Evolutionary conservation across 1,140 invertebrate genomes (phyloP).

Genomic region (Tigriopus japonicus): DNA sequence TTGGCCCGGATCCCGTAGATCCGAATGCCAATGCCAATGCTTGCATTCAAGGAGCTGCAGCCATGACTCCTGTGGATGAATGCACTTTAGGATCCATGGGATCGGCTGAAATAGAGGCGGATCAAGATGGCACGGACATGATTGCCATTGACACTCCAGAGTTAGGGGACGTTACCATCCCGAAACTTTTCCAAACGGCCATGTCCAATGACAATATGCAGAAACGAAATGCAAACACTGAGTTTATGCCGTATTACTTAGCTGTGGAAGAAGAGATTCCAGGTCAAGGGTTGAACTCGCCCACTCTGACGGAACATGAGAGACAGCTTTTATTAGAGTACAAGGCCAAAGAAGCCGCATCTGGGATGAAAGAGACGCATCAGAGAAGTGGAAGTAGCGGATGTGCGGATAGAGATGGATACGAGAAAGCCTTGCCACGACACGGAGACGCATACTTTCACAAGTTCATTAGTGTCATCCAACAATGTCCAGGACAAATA

Average conservation of each 20-base stretch:
- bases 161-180: slow-evolving; percentile 38
- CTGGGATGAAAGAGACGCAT: slow-evolving; percentile 17
- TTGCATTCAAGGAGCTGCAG: slow-evolving; percentile 18
- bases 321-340: slow-evolving; percentile 41
- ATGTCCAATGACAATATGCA: slow-evolving; percentile 27
- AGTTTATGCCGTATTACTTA: slow-evolving; percentile 36
- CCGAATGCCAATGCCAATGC: slow-evolving; percentile 33
- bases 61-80: slow-evolving; percentile 27
- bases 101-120: slow-evolving; percentile 45
- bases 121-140: slow-evolving; percentile 38
- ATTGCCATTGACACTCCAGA: slow-evolving; percentile 44
- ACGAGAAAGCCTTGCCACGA: slow-evolving; percentile 50
- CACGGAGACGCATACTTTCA: slow-evolving; percentile 65
- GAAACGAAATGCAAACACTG: slow-evolving; percentile 23
- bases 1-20: slow-evolving; percentile 19
- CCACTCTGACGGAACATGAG: slow-evolving; percentile 34
- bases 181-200: slow-evolving; percentile 36
- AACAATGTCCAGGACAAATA: slow-evolving; percentile 55
- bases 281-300: not conserved
- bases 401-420: slow-evolving; percentile 35
- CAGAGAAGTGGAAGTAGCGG: not conserved
- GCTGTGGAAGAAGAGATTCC: slow-evolving; percentile 36
- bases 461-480: slow-evolving; percentile 47
- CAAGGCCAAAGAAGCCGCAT: slow-evolving; percentile 25
- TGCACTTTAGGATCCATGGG: slow-evolving; percentile 23